Conservation (phyloP, 2,113 vertebrate species). For the Apaloderma vittatum region DNA sequence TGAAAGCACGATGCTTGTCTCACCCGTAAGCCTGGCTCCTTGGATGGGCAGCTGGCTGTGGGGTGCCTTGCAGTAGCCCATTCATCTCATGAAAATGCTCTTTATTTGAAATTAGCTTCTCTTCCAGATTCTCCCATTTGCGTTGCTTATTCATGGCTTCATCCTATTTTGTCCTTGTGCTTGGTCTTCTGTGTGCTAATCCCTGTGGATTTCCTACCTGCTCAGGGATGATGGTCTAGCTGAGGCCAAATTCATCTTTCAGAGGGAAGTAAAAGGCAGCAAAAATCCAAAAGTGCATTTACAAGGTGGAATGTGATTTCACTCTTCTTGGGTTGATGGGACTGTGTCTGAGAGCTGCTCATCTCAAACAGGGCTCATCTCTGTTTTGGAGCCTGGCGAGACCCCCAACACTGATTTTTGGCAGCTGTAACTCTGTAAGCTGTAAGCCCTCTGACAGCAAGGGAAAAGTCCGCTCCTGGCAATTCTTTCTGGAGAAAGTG, state of each 20-base stretch:
- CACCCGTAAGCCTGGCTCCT: neutral
- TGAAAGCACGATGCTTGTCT: neutral
- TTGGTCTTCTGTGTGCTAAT: neutral
- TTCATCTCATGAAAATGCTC: neutral
- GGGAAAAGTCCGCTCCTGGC: neutral
- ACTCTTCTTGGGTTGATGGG: neutral
- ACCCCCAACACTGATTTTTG: neutral
- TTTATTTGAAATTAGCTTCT: neutral
- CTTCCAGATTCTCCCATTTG: neutral
- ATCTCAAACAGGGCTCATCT: neutral
- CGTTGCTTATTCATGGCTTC: neutral
- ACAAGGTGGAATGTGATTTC: neutral
- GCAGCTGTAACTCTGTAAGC: neutral
- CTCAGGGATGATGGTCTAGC: neutral
- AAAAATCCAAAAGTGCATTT: neutral
- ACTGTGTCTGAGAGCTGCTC: neutral
- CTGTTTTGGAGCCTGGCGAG: neutral
- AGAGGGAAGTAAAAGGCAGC: neutral
- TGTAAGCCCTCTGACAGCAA: neutral
- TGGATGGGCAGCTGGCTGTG: accelerated
- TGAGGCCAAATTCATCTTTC: neutral
- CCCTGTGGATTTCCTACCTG: neutral
- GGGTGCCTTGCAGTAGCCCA: neutral
- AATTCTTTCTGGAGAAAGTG: neutral
- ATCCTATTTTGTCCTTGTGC: neutral